phyloP scores from a whole-genome alignment of 2,797 vertebrate genomes.

The Manis javanica region DNA sequence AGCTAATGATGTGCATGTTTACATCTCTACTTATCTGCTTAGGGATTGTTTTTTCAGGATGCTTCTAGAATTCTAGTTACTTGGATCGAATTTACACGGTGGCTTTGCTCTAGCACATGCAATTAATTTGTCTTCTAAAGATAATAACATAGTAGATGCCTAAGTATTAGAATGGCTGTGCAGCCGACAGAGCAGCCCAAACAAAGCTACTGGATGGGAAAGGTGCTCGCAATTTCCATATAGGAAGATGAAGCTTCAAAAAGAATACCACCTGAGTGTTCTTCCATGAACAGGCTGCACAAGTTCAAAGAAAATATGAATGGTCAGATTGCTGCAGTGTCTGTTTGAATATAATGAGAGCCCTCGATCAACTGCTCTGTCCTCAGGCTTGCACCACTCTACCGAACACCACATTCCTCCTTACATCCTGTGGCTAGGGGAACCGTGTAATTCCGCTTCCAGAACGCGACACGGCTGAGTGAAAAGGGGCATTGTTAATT shows the following conservation, averaged over 20 bases:
- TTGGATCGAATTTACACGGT: conserved; percentile 28
- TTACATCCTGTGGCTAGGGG: neutral
- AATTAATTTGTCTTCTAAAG: conserved; percentile 57
- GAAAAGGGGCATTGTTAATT: neutral
- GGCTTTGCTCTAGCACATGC: conserved; percentile 70
- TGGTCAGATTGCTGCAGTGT: neutral
- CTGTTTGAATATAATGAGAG: neutral
- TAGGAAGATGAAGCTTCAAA: conserved; percentile 43
- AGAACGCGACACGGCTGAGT: neutral
- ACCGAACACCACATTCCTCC: neutral
- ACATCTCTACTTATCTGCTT: conserved; percentile 75
- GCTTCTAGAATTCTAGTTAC: conserved; percentile 75
- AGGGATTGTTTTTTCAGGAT: conserved; percentile 78
- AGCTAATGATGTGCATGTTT: conserved; percentile 55
- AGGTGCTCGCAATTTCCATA: neutral
- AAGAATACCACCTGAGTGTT: neutral
- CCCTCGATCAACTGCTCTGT: neutral
- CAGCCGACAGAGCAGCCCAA: conserved; percentile 60
- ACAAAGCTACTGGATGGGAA: neutral
- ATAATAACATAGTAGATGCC: conserved; percentile 78
- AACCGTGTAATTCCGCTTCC: neutral
- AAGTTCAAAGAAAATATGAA: conserved; percentile 48
- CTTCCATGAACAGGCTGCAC: neutral
- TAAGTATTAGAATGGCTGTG: conserved; percentile 70
- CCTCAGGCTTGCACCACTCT: neutral